Conservation (phyloP, 2,797 vertebrate genomes). For the Clarias platycephalus region DNA sequence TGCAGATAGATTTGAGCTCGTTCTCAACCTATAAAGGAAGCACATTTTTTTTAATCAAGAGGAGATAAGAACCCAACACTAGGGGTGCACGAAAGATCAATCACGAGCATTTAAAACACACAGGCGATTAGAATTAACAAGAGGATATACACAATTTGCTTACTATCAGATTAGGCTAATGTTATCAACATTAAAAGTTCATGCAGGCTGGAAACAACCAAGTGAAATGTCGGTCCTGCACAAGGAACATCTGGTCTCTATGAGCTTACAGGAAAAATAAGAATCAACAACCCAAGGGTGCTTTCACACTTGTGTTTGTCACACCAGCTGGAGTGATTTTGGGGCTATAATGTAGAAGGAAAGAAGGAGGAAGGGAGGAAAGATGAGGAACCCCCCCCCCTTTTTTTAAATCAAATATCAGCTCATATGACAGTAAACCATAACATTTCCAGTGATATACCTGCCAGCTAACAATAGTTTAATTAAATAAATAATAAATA, state of each 20-base stretch:
- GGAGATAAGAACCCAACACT: background rate
- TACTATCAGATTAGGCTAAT: background rate
- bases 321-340: background rate
- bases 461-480: background rate
- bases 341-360: background rate
- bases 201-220: background rate
- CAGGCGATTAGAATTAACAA: background rate
- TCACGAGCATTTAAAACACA: background rate
- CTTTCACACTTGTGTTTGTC: background rate
- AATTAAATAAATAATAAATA: background rate
- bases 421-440: background rate
- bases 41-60: background rate
- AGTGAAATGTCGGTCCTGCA: background rate
- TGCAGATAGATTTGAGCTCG: slow-evolving; percentile 95
- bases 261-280: slow-evolving; percentile 6
- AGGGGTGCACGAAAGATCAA: no score
- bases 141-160: background rate
- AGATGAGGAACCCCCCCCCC: background rate
- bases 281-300: slow-evolving; percentile 1
- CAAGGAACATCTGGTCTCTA: slow-evolving; percentile 7
- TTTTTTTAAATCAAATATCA: no score
- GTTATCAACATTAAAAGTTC: background rate
- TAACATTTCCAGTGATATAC: background rate
- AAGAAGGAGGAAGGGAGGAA: no score
- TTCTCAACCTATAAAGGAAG: slow-evolving; percentile 70